Evolutionary conservation across 2,113 vertebrate genomes (phyloP).

Genomic region (Cygnus buccinator): DNA sequence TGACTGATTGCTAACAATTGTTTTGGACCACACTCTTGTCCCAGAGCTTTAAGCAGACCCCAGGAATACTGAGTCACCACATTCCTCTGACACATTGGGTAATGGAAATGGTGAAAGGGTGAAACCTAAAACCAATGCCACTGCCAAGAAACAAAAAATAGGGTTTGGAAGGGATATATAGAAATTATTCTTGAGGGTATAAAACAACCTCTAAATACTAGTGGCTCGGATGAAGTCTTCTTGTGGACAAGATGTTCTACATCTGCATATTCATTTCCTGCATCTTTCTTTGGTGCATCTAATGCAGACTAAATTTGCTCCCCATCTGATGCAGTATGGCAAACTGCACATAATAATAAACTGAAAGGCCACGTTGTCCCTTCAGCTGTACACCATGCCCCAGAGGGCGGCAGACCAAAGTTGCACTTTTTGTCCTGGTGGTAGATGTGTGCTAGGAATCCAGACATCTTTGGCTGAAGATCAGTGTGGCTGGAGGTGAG

Average conservation of each 20-base stretch:
- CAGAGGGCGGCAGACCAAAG: constrained; percentile 9
- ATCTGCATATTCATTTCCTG: not conserved
- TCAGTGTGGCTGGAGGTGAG: not conserved
- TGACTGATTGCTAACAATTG: not conserved
- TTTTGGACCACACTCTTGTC: not conserved
- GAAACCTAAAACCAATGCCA: not conserved
- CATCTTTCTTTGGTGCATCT: not conserved
- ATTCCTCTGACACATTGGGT: not conserved
- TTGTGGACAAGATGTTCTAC: not conserved
- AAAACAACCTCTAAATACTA: not conserved
- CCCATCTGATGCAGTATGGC: not conserved
- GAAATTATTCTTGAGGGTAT: not conserved
- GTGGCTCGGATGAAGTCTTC: not conserved
- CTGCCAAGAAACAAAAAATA: not conserved
- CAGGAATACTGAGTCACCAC: constrained; percentile 13
- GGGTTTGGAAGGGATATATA: not conserved
- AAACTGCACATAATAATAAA: not conserved
- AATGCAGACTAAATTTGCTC: not conserved
- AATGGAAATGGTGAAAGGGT: not conserved
- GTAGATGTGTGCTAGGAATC: not conserved
- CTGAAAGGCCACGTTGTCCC: not conserved
- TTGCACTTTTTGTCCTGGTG: not conserved
- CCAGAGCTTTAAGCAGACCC: not conserved
- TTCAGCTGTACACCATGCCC: not conserved
- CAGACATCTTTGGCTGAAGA: not conserved